Base-by-base conservation (phyloP, 2,797 vertebrate species). In the Molossus alvarezi region DNA sequence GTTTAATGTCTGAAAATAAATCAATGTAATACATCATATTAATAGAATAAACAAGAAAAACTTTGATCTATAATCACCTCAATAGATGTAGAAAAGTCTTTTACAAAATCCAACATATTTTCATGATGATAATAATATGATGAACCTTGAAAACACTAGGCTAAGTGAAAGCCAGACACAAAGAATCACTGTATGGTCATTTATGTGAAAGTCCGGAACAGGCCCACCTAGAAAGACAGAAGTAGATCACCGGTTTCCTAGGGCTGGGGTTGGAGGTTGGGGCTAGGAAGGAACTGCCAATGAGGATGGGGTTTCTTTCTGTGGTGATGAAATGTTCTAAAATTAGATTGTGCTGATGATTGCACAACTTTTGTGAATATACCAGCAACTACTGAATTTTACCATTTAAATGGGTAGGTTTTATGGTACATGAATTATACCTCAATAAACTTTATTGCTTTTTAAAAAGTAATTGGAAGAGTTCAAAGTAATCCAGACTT, bases 401-500 rank as follows among this genome's bases (percentile, higher is more conserved):
- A 37, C 7, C 20, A 69, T 88, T 83, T 21, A 12, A 77, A 53
- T 64, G 3, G 20, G 29, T 83, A 79, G 29, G 87, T 90, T 82
- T 92, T 41, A 84, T 21, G 29, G 57, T 67, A 3, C 23, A 10
- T 55, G 27, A 84, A 48, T 64, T 86, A 29, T 6, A 17, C 72
- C 57, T 67, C 72, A 75, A 55, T 37, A 93, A 91, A 71, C 51
- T 53, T 76, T 51, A 76, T 51, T 76, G 11, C 41, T 55, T 67
- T 95, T 79, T 64, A n/a, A 12, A 91, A 80, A 88, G 45, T 45
- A 75, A 53, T 55, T 41, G 37, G 62, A 41, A 91, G 27, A 75
- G 21, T 58, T 91, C 62, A 79, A n/a, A 79, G 23, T 37, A 83
- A 48, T 6, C 51, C 21, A 57, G 57, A 45, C 67, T 85, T 79